phyloP scores from a whole-genome alignment of 2,113 vertebrate species.

The Lophius piscatorius region DNA sequence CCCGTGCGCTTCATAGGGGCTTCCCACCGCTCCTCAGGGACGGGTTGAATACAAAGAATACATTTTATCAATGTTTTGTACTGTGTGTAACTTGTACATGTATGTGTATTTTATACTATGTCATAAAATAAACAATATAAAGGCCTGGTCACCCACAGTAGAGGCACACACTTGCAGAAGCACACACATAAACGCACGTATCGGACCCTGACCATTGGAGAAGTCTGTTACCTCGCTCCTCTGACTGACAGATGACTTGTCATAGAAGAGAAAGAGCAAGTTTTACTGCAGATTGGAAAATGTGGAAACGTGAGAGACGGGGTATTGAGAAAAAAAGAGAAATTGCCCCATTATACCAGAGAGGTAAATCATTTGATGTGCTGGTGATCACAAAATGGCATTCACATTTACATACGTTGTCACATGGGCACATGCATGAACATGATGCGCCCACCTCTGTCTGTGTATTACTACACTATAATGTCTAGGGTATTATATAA shows the following conservation, averaged over 20 bases:
- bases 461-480: constrained; percentile 5
- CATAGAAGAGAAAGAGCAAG: constrained; percentile 72
- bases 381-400: constrained; percentile 67
- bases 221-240: constrained; percentile 52
- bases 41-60: too few species aligned
- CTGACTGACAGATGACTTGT: constrained; percentile 80
- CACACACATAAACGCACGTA: constrained; percentile 13
- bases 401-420: constrained; percentile 62
- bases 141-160: constrained; percentile 6
- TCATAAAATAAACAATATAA: constrained; percentile 7
- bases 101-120: too few species aligned
- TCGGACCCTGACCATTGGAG: constrained; percentile 51
- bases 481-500: too few species aligned
- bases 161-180: background rate
- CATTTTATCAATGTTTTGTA: too few species aligned
- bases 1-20: too few species aligned
- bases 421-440: constrained; percentile 42
- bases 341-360: constrained; percentile 78
- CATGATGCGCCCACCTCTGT: constrained; percentile 31
- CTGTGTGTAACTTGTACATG: background rate
- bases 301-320: constrained; percentile 42
- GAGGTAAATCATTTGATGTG: constrained; percentile 77
- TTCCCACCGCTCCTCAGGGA: too few species aligned
- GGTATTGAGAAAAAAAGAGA: constrained; percentile 46
- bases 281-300: constrained; percentile 74